These are phyloP conservation scores for Platichthys stellatus DNA, from an alignment of 2,113 vertebrate genomes.

Conservation along the genomic window DNA sequence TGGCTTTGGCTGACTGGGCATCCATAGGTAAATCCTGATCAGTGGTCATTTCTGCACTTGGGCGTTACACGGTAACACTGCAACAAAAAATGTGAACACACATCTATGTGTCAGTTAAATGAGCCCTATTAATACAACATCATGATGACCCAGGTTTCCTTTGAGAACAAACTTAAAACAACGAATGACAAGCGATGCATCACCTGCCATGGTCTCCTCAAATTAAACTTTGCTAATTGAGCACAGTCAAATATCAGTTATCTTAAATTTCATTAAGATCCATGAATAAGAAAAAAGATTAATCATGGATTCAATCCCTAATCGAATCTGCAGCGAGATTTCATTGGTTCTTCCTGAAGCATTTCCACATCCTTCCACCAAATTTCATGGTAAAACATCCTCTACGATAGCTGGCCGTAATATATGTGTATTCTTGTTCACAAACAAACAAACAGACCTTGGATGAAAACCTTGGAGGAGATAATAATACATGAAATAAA, in stretches of 20 bases:
- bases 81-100: constrained; percentile 28
- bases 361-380: background rate
- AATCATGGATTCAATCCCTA: no score
- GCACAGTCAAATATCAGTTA: no score
- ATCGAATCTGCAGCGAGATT: no score
- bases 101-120: constrained; percentile 11
- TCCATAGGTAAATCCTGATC: constrained; percentile 85
- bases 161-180: background rate
- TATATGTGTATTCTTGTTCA: background rate
- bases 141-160: background rate
- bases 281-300: no score
- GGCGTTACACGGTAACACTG: constrained; percentile 59
- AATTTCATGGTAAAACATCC: background rate
- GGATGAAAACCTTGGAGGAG: background rate
- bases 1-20: constrained; percentile 76
- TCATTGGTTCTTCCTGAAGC: no score
- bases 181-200: background rate
- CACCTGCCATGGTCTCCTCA: no score
- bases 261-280: no score
- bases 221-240: no score
- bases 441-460: constrained; percentile 1
- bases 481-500: background rate
- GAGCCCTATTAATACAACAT: constrained; percentile 20
- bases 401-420: background rate
- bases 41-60: constrained; percentile 86